Conservation (phyloP, 1,140 invertebrate genomes). For the Zaprionus africanus region DNA sequence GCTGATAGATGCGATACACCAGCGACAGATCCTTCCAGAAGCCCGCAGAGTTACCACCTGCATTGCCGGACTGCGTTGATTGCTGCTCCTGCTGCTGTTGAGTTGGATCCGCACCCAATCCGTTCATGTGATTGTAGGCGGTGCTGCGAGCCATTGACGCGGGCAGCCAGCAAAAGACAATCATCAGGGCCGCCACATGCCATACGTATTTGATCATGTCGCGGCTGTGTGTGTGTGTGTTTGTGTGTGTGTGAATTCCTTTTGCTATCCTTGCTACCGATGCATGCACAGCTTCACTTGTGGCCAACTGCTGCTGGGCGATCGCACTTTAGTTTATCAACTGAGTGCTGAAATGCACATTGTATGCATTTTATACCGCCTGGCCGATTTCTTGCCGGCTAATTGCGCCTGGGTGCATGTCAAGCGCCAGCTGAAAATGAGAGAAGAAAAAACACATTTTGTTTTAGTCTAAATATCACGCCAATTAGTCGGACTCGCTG, state of each 20-base stretch:
- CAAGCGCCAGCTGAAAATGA: constrained; percentile 68
- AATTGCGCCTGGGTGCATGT: constrained; percentile 70
- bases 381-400: constrained; percentile 44
- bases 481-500: constrained; percentile 69
- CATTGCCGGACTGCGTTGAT: not conserved
- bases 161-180: constrained; percentile 75
- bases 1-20: constrained; percentile 87
- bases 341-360: constrained; percentile 67
- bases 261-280: constrained; percentile 46
- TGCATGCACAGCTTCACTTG: constrained; percentile 28
- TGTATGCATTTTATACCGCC: constrained; percentile 77
- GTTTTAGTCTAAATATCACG: constrained; percentile 82
- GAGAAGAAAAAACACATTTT: constrained; percentile 64
- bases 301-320: constrained; percentile 44
- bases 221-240: constrained; percentile 20
- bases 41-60: constrained; percentile 28
- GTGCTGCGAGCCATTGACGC: constrained; percentile 63
- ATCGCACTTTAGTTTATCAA: constrained; percentile 62
- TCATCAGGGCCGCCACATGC: constrained; percentile 73
- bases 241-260: constrained; percentile 37
- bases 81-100: constrained; percentile 9
- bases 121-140: constrained; percentile 66
- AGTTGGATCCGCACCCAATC: constrained; percentile 30
- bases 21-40: constrained; percentile 79
- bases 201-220: constrained; percentile 77